These are phyloP conservation scores for Odobenus rosmarus DNA, from an alignment of 2,113 vertebrate genomes.

Conservation along the genomic window DNA sequence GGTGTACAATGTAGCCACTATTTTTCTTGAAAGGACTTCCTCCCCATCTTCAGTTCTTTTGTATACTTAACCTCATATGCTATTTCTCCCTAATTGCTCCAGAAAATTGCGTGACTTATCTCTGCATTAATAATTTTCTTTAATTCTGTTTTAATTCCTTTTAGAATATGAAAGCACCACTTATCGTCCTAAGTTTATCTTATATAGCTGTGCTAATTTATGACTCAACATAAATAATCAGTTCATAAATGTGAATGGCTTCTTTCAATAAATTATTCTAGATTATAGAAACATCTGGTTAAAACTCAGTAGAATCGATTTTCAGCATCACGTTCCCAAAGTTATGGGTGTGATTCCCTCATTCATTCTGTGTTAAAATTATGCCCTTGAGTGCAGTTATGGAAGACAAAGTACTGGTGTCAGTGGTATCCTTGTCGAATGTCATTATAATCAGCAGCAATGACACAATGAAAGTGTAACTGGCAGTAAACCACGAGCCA, in stretches of 20 bases:
- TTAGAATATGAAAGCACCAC: not conserved
- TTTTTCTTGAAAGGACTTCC: not conserved
- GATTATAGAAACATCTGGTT: not conserved
- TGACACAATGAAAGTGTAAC: constrained; percentile 52
- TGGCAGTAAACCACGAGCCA: not conserved
- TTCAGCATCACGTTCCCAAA: constrained; percentile 8
- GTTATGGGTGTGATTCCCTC: constrained; percentile 37
- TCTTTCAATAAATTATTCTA: constrained; percentile 53
- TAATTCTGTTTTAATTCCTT: not conserved
- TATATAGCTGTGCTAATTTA: not conserved
- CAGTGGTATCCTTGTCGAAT: constrained; percentile 43
- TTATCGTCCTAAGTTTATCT: not conserved
- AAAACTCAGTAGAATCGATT: constrained; percentile 53
- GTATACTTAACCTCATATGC: not conserved
- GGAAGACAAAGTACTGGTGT: constrained; percentile 58
- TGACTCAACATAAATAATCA: constrained; percentile 38
- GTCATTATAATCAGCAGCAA: constrained; percentile 5
- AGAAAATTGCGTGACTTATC: not conserved
- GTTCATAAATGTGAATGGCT: not conserved
- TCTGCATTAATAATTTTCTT: not conserved
- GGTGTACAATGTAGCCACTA: not conserved
- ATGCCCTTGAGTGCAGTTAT: not conserved
- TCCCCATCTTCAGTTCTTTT: not conserved
- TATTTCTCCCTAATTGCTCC: not conserved
- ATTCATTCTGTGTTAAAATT: constrained; percentile 66